Evolutionary conservation across 2,888 invertebrate genomes (phyloP).

Genomic region (Stenolophus ochropezus): DNA sequence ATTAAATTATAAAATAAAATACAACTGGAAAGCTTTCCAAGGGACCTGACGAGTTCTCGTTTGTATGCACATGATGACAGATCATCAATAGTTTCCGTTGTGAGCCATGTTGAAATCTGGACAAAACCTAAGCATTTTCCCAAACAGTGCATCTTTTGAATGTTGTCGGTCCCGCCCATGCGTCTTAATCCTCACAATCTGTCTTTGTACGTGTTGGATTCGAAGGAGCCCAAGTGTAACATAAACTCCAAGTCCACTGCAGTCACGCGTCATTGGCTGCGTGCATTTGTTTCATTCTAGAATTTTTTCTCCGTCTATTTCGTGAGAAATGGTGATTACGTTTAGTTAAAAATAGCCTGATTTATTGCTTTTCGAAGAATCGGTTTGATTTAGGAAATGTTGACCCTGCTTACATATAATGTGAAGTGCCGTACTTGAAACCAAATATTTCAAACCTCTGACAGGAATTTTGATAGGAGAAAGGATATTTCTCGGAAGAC

Average conservation of each 20-base stretch:
- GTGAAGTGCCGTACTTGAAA: slow-evolving; percentile 32
- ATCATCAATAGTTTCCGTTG: no score
- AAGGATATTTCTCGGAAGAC: background rate
- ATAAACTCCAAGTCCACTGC: slow-evolving; percentile 9
- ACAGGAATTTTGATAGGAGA: slow-evolving; percentile 16
- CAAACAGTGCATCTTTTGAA: background rate
- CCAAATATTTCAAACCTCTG: slow-evolving; percentile 17
- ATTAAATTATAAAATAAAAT: no score
- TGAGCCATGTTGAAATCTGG: no score
- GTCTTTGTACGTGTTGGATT: slow-evolving; percentile 34
- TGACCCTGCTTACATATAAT: slow-evolving; percentile 18
- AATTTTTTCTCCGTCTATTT: slow-evolving; percentile 44
- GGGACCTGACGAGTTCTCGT: no score
- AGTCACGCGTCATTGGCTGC: slow-evolving; percentile 32
- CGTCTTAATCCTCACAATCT: background rate
- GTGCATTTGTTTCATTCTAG: slow-evolving; percentile 43
- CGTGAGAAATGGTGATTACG: slow-evolving; percentile 50
- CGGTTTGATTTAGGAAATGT: slow-evolving; percentile 32
- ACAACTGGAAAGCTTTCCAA: no score
- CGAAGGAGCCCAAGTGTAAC: slow-evolving; percentile 29
- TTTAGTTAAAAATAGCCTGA: slow-evolving; percentile 50
- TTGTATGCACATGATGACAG: no score
- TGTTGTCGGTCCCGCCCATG: background rate
- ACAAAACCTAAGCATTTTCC: no score
- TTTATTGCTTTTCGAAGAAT: slow-evolving; percentile 48